Percentiles rank a stretch among this genome's conserved stretches.
Evolutionary conservation across 2,888 invertebrate genomes (phyloP).

Genomic region (Hoplodrina blanda): DNA sequence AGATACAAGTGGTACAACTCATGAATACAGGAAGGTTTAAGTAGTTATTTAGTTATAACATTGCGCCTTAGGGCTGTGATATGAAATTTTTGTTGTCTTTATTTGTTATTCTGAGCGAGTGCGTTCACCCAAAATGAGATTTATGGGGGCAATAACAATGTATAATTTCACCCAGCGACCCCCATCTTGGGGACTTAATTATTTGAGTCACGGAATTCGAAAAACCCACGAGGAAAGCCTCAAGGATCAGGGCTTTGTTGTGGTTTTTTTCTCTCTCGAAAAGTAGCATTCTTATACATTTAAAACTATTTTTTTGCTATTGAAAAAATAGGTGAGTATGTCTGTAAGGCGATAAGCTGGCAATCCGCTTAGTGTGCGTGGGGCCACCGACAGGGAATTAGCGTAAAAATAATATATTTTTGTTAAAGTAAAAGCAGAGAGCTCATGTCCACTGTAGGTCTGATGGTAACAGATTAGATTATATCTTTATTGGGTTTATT

Average conservation of each 20-base stretch:
- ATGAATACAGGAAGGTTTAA: constrained; percentile 18
- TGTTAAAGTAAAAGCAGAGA: constrained; percentile 71
- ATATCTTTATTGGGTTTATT: constrained; percentile 50
- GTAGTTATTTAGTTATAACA: constrained; percentile 42
- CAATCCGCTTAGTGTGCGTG: constrained; percentile 88
- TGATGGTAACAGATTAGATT: constrained; percentile 63
- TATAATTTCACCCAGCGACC: constrained; percentile 86
- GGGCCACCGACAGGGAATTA: constrained; percentile 81
- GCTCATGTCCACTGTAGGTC: constrained; percentile 49
- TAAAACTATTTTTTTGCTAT: constrained; percentile 84
- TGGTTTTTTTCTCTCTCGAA: constrained; percentile 77
- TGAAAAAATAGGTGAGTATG: constrained; percentile 85
- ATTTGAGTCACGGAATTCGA: constrained; percentile 90
- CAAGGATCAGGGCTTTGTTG: constrained; percentile 85
- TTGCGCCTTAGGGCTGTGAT: constrained; percentile 62
- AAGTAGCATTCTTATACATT: constrained; percentile 78
- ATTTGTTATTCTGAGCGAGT: constrained; percentile 84
- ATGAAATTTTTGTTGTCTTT: constrained; percentile 73
- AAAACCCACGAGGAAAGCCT: constrained; percentile 85
- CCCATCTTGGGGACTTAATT: constrained; percentile 86
- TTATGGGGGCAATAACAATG: constrained; percentile 89
- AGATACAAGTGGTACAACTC: constrained; percentile 2
- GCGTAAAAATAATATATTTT: constrained; percentile 80
- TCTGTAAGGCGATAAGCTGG: constrained; percentile 85
- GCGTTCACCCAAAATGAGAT: constrained; percentile 86